These are phyloP conservation scores for Drosophila sulfurigaster DNA, from an alignment of 1,140 invertebrate genomes.

Conservation along the genomic window DNA sequence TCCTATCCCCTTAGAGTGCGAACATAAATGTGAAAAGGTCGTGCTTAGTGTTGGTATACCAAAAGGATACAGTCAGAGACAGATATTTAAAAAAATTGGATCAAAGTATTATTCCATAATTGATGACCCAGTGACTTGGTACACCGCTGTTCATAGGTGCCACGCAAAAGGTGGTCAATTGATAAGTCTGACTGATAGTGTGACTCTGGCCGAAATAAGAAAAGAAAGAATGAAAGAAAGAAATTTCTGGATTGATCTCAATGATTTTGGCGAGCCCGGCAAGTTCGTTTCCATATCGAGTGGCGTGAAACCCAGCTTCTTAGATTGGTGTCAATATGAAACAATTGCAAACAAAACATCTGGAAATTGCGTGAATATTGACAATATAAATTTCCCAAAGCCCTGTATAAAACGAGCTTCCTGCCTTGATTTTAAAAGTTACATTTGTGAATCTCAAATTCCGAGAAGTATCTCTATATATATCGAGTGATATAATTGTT, in stretches of 20 bases:
- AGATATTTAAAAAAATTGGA: background rate
- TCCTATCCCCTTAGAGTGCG: background rate
- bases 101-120: constrained; percentile 7
- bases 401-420: constrained; percentile 27
- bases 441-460: constrained; percentile 12
- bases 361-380: constrained; percentile 3
- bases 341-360: background rate
- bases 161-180: constrained; percentile 13
- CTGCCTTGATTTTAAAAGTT: background rate
- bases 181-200: constrained; percentile 1
- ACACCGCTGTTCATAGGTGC: constrained; percentile 2
- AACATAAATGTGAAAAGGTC: background rate
- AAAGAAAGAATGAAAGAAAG: too few relatives aligned
- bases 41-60: background rate
- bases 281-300: constrained; percentile 21
- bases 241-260: constrained; percentile 32
- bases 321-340: constrained; percentile 7
- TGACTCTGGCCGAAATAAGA: background rate
- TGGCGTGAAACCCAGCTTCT: background rate
- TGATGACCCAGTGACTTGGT: background rate
- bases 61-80: background rate
- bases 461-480: constrained; percentile 18
- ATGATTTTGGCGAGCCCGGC: background rate
- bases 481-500: background rate
- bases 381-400: background rate